These are phyloP conservation scores for Ctenodactylus gundi DNA, from an alignment of 2,113 vertebrate genomes.

Conservation along the genomic window DNA sequence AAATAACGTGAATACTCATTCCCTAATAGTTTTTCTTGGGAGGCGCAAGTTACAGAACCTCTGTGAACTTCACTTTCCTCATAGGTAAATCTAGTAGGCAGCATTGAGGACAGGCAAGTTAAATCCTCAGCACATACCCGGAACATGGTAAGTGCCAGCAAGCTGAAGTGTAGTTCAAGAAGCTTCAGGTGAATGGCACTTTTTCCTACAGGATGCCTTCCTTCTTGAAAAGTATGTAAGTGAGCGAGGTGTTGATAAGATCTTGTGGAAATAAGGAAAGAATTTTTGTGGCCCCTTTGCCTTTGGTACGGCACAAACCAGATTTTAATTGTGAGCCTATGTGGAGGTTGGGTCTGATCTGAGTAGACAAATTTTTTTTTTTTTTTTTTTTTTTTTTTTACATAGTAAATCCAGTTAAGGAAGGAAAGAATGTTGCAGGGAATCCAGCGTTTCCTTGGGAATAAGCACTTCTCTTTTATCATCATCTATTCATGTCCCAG, in stretches of 20 bases:
- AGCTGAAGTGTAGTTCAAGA: not conserved
- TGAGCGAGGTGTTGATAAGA: not conserved
- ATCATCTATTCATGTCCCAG: not conserved
- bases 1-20: not conserved
- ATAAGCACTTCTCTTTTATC: not conserved
- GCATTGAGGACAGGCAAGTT: not conserved
- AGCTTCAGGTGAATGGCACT: not conserved
- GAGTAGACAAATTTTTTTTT: not conserved
- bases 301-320: not conserved
- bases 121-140: not conserved
- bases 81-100: not conserved
- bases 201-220: not conserved
- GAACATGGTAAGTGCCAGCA: not conserved
- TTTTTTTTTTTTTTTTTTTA: too few species aligned
- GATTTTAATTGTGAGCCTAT: not conserved
- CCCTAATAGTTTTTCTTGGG: not conserved
- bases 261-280: not conserved
- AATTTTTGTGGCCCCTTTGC: not conserved
- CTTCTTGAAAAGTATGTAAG: not conserved
- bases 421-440: conserved; percentile 29
- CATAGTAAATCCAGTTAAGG: not conserved
- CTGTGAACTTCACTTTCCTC: not conserved
- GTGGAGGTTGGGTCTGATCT: not conserved
- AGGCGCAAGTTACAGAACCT: not conserved
- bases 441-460: not conserved